Base-by-base conservation (phyloP, 2,797 vertebrate species). In the Argentina silus region DNA sequence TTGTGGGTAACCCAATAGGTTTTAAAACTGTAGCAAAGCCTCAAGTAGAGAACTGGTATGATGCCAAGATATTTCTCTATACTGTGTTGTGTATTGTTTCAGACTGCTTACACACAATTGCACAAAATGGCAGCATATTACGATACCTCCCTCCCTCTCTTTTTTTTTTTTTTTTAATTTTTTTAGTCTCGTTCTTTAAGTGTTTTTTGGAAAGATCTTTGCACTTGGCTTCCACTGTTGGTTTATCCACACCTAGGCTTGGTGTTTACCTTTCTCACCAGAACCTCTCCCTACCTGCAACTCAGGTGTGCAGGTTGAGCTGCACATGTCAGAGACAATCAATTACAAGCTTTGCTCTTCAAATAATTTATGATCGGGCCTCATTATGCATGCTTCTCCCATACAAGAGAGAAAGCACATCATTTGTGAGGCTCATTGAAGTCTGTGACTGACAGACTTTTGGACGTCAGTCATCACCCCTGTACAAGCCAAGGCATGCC, bases 401-500 rank as follows among this genome's bases (percentile, higher is more conserved):
- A 45, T 9, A 27, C 57, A 60, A 66, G 9, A 59, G 62, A 77
- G n/a, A 73, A 64, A 66, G 27, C 9, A 53, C 70, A 68, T 79
- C 73, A 71, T 85, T 79, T 83, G 65, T 78, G 75, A 81, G 76
- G 79, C 75, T 86, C 66, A 76, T 78, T 78, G 80, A 83, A 70
- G 82, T 78, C 70, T 77, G 61, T 71, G 77, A 74, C 75, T 78
- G 45, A 62, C 69, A 69, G 55, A 81, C 79, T 84, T 88, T 90
- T 76, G 76, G 65, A 73, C 87, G 90, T 92, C 91, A 89, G 79
- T 93, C 92, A 90, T 85, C 88, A 74, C 73, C 63, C 62, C 72
- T 15, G 72, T 77, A 76, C 92, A 92, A 84, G 94, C 85, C 19
- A 67, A 86, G 89, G 85, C 94, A 89, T 81, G 93, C 88, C 74